A percentile compares a stretch with the other conserved stretches of the same genome.
Conservation (phyloP, 64 coral and sea anemone genomes). For the Pocillopora verrucosa region DNA sequence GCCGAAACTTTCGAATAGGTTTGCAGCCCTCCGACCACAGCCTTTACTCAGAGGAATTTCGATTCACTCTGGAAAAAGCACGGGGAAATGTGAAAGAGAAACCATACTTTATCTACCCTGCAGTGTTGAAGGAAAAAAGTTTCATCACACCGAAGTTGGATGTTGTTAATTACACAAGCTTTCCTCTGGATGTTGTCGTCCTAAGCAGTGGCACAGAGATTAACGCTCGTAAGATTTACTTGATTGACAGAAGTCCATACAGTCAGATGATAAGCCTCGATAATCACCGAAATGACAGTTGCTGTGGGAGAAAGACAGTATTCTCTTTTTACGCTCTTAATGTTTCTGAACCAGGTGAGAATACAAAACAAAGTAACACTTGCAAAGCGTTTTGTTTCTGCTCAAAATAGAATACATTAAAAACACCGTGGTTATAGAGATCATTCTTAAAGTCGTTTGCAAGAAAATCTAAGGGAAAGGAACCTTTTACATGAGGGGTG, state of each 20-base stretch:
- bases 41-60: not conserved
- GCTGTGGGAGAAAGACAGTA: not conserved
- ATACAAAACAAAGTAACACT: not conserved
- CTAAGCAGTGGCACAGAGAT: not conserved
- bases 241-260: not conserved
- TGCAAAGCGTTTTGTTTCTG: no score
- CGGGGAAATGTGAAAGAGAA: conserved; percentile 4
- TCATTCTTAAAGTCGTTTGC: not conserved
- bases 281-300: not conserved
- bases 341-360: not conserved
- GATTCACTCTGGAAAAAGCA: not conserved
- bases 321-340: conserved; percentile 4
- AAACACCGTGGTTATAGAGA: not conserved
- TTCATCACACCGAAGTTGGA: not conserved
- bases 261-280: not conserved
- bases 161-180: not conserved
- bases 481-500: not conserved
- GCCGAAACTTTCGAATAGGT: not conserved
- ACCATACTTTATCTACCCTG: conserved; percentile 9
- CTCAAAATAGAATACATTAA: no score
- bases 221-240: not conserved
- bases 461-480: not conserved
- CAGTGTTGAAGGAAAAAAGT: not conserved
- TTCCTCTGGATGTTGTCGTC: not conserved
- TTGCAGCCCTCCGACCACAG: not conserved